Evolutionary conservation across 2,888 invertebrate genomes (phyloP), one percentile per base, ranked within the genome.

Genomic region (Synergus japonicus): DNA sequence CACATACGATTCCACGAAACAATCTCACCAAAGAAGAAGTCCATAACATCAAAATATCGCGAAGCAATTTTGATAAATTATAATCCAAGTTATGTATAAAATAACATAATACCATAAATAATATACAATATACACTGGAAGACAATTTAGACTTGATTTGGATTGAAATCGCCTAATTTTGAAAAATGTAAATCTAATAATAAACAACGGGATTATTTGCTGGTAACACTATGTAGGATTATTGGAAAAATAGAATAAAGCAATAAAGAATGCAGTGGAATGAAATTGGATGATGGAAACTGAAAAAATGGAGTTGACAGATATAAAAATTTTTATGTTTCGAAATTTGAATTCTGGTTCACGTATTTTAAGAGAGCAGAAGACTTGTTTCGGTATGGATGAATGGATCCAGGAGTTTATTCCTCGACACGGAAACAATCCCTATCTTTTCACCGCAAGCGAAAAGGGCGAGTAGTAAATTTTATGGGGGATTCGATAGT

Each of bases 341-440:
- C 5, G 49, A 37, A 73, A 73, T 73, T 73, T 37, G 49, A 73
- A 73, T 73, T 73, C 54, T n/a, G 54, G 73, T 73, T 73, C 54
- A 54, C 29, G 73, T 37, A 73, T n/a, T 73, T 73, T 54, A 54
- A 7, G 37, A 54, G 49, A n/a, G n/a, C 9, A 41, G 4, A 37
- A 73, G 37, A 54, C 49, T 54, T 73, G 37, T 54, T 73, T 18
- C 54, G 54, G 37, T 54, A 73, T 73, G 73, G 73, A 37, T 46
- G 73, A 73, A 73, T 73, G 54, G 54, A 54, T 73, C 37, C 73
- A 73, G 49, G 49, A 54, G 84, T 87, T 88, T 86, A 88, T 87
- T 87, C 85, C 83, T 81, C 83, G 87, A 83, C 85, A 87, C 87
- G 87, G 85, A 85, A 86, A 85, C 85, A 85, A 80, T 43, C 64